Percentiles rank a stretch among this genome's conserved stretches.
These are phyloP conservation scores for Bos javanicus DNA, from an alignment of 2,113 vertebrate genomes.

Conservation along the genomic window DNA sequence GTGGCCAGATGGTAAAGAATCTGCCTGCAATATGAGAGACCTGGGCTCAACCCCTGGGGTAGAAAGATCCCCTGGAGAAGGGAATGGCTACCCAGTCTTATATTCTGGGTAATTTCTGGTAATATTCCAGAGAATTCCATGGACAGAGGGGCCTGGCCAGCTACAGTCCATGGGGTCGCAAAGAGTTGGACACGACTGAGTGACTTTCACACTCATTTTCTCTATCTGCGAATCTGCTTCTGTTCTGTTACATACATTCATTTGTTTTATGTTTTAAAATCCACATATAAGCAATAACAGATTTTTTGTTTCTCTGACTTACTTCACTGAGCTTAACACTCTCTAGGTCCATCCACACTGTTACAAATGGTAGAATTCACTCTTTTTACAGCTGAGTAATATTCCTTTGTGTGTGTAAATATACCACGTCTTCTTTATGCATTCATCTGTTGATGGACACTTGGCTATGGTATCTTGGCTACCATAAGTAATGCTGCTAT, in stretches of 20 bases:
- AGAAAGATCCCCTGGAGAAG: background rate
- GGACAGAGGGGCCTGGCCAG: background rate
- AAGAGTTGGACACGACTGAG: background rate
- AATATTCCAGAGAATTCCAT: background rate
- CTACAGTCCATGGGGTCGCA: background rate
- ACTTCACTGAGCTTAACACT: background rate
- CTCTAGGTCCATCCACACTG: background rate
- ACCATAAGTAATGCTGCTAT: background rate
- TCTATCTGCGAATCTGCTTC: background rate
- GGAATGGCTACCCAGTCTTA: background rate
- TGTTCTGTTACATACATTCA: background rate
- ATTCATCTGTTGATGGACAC: background rate
- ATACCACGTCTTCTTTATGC: background rate
- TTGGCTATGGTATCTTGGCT: background rate
- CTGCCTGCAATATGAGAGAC: background rate
- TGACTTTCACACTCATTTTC: background rate
- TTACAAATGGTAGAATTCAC: background rate
- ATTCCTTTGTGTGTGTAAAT: background rate
- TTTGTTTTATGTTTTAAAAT: background rate
- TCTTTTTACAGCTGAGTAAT: background rate
- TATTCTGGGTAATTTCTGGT: background rate
- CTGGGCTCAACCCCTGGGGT: background rate
- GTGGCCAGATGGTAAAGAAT: background rate
- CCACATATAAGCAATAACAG: background rate
- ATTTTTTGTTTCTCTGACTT: background rate